Conservation (phyloP, 1,140 invertebrate species). For the Cylas formicarius region DNA sequence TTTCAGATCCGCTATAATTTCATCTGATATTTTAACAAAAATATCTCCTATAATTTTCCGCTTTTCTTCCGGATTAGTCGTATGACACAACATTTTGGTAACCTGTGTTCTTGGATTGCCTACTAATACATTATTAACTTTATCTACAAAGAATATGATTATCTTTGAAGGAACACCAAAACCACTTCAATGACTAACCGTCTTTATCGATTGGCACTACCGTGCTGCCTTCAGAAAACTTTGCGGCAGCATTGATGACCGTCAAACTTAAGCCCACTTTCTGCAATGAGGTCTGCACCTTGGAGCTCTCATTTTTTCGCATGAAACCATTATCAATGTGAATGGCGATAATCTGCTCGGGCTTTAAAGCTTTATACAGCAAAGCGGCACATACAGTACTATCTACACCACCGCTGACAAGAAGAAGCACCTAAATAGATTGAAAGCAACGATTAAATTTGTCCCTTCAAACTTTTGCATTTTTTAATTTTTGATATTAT, state of each 20-base stretch:
- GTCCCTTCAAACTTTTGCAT: too few relatives aligned
- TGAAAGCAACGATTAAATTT: too few relatives aligned
- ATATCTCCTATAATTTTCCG: slow-evolving; percentile 98
- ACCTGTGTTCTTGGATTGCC: slow-evolving; percentile 58
- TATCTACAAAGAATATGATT: too few relatives aligned
- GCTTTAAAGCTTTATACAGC: slow-evolving; percentile 78
- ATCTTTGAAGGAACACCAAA: too few relatives aligned
- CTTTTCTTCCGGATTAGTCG: slow-evolving; percentile 91
- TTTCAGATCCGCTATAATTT: slow-evolving; percentile 73
- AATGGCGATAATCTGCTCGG: slow-evolving; percentile 90
- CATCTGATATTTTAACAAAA: slow-evolving; percentile 86
- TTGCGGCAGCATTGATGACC: slow-evolving; percentile 47
- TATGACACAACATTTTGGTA: slow-evolving; percentile 82
- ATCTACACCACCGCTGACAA: slow-evolving; percentile 96
- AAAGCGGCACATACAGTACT: slow-evolving; percentile 96
- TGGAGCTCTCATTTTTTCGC: slow-evolving; percentile 88
- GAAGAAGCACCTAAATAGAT: slow-evolving; percentile 57
- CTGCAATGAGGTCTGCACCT: slow-evolving; percentile 45
- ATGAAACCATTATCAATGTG: slow-evolving; percentile 99
- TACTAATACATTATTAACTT: too few relatives aligned
- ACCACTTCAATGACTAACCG: slow-evolving; percentile 35
- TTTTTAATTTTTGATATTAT: too few relatives aligned
- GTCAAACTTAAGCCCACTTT: slow-evolving; percentile 78
- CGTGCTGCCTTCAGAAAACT: slow-evolving; percentile 57
- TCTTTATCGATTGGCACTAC: slow-evolving; percentile 58